Conservation (phyloP, 2,888 invertebrate genomes). For the Drosophila paramelanica region DNA sequence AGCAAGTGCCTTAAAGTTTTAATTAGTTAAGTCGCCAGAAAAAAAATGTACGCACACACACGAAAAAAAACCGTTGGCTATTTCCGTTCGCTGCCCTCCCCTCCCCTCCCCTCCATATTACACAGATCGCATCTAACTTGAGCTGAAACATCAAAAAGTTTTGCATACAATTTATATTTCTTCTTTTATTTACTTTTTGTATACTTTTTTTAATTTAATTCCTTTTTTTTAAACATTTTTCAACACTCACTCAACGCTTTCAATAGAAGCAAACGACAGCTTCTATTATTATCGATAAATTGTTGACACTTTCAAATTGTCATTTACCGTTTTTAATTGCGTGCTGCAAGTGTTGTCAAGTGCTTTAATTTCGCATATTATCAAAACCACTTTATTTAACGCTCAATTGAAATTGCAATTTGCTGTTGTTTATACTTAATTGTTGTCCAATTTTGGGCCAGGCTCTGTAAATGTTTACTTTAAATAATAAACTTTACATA, state of each 20-base stretch:
- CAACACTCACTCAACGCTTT: neutral
- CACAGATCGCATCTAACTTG: neutral
- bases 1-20: conserved; percentile 63
- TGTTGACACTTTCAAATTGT: neutral
- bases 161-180: neutral
- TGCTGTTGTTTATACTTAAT: too few species aligned
- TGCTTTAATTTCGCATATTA: neutral
- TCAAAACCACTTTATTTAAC: neutral
- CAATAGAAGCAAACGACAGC: too few species aligned
- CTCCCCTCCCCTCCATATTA: too few species aligned
- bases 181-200: neutral
- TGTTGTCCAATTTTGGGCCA: neutral
- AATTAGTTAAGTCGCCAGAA: conserved; percentile 53
- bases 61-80: neutral
- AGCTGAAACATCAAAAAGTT: neutral
- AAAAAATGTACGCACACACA: conserved; percentile 1
- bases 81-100: neutral
- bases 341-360: neutral
- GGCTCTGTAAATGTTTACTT: neutral
- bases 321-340: neutral
- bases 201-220: neutral
- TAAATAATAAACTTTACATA: neutral
- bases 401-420: neutral
- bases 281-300: neutral
- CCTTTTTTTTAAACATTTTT: neutral